Conservation (phyloP, 2,113 vertebrate species). For the Engraulis encrasicolus region DNA sequence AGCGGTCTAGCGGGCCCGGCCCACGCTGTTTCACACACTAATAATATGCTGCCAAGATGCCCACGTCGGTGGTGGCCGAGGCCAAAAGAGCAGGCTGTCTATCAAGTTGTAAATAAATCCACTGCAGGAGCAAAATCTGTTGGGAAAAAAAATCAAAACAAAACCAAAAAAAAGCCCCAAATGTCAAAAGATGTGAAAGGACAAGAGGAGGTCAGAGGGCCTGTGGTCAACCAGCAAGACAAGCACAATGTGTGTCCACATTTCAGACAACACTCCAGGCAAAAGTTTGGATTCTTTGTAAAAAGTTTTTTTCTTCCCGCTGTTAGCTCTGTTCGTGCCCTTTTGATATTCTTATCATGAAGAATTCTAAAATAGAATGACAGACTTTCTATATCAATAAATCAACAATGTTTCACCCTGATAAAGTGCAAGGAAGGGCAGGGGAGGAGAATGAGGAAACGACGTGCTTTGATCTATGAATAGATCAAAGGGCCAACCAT, state of each 20-base stretch:
- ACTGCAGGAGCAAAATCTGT: not conserved
- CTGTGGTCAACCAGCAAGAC: not conserved
- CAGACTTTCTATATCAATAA: not conserved
- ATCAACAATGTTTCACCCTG: not conserved
- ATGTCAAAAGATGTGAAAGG: not conserved
- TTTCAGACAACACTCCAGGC: not conserved
- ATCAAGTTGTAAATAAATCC: not conserved
- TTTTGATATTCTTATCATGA: not conserved
- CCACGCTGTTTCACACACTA: not conserved
- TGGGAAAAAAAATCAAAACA: no score
- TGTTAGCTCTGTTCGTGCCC: not conserved
- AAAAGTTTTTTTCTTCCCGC: not conserved
- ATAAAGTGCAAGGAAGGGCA: not conserved
- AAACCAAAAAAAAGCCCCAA: not conserved
- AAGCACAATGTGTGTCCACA: not conserved
- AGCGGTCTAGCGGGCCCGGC: not conserved
- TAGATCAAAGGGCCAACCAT: not conserved
- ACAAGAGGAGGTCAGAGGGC: not conserved
- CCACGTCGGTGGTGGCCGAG: not conserved
- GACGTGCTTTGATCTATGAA: not conserved
- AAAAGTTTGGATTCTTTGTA: not conserved
- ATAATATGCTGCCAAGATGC: not conserved
- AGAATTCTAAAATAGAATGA: not conserved
- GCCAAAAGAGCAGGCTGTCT: not conserved
- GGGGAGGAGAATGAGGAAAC: not conserved